A percentile compares a stretch with the other conserved stretches of the same genome.
phyloP scores from a whole-genome alignment of 2,797 vertebrate genomes.

The Dendrocincla tyrannina region DNA sequence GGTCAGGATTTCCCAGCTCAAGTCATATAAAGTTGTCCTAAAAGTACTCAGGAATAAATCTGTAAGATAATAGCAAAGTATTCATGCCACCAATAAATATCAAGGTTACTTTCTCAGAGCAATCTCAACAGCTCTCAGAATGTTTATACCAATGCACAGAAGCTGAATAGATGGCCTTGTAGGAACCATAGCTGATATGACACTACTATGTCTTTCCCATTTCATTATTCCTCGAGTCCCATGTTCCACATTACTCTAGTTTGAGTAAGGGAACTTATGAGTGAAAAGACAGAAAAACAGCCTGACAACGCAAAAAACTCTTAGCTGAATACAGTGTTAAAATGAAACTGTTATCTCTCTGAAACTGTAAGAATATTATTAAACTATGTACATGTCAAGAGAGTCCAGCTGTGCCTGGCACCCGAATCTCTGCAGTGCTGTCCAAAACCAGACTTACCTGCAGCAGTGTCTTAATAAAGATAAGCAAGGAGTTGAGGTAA shows the following conservation, averaged over 20 bases:
- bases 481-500: background rate
- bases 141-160: background rate
- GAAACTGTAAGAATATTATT: background rate
- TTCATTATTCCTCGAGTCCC: background rate
- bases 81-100: background rate
- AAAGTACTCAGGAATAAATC: background rate
- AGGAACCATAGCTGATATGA: background rate
- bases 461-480: background rate
- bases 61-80: background rate
- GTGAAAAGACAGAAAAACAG: background rate
- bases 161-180: background rate
- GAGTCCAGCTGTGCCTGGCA: background rate
- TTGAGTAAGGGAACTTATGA: background rate
- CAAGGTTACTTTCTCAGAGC: background rate
- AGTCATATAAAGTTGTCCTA: background rate
- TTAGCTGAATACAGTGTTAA: background rate
- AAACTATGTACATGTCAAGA: background rate
- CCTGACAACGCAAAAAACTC: background rate
- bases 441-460: background rate
- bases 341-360: background rate
- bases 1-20: background rate
- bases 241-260: background rate
- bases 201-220: background rate
- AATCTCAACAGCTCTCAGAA: background rate
- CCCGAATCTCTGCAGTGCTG: fast-evolving